Conservation (phyloP, 92 coral and sea anemone species). For the Zoanthus gigantus region DNA sequence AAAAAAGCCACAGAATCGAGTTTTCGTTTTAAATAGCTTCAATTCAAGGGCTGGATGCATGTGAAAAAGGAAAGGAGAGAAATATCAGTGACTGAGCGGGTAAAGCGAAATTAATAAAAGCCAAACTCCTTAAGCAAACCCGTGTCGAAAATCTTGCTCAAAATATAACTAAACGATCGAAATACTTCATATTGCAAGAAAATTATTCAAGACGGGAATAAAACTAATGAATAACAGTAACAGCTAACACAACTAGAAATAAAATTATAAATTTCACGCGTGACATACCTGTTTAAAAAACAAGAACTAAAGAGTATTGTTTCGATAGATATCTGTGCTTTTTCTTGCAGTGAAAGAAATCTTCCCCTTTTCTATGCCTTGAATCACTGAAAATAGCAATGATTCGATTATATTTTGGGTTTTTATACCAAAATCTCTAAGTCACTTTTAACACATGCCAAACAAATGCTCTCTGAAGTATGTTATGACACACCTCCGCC, state of each 20-base stretch:
- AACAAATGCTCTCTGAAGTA: background rate
- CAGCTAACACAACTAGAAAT: background rate
- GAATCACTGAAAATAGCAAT: constrained; percentile 18
- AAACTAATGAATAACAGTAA: background rate
- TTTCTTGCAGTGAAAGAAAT: background rate
- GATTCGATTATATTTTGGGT: constrained; percentile 14
- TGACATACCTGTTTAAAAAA: constrained; percentile 9
- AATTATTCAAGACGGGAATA: too few relatives aligned
- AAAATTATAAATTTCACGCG: background rate
- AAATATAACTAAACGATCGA: background rate
- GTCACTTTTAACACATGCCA: constrained; percentile 11
- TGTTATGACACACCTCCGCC: constrained; percentile 62
- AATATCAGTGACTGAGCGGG: background rate
- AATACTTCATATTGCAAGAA: too few relatives aligned
- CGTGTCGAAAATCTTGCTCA: background rate
- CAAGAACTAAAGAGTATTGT: too few relatives aligned
- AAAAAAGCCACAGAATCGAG: too few relatives aligned
- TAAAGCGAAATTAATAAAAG: background rate
- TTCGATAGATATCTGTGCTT: background rate
- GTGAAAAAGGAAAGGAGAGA: too few relatives aligned
- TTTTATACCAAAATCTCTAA: constrained; percentile 28
- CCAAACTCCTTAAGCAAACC: background rate
- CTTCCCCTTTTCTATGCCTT: background rate
- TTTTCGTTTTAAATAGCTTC: background rate
- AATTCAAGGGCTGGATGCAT: background rate